Percentiles rank a stretch among this genome's conserved stretches.
These are phyloP conservation scores for Proteles cristata DNA, from an alignment of 2,113 vertebrate species.

Conservation along the genomic window DNA sequence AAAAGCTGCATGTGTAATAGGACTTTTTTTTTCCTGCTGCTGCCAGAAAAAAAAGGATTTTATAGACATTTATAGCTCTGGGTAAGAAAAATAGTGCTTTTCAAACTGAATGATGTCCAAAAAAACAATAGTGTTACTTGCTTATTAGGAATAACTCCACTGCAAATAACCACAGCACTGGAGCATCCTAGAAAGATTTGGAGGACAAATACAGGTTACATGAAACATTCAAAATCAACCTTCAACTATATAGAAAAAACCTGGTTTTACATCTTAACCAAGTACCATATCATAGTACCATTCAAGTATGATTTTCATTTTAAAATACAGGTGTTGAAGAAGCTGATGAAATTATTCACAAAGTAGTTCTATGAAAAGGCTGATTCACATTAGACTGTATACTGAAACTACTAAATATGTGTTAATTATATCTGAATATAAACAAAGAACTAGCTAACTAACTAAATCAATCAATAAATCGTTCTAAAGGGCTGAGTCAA, in stretches of 20 bases:
- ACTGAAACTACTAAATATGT: neutral
- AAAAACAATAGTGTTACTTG: conserved; percentile 16
- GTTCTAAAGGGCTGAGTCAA: conserved; percentile 38
- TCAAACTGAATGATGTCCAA: conserved; percentile 27
- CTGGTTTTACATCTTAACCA: conserved; percentile 30
- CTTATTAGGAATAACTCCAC: neutral
- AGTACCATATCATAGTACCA: conserved; percentile 42
- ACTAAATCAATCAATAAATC: neutral
- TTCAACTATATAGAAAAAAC: neutral
- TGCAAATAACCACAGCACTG: conserved; percentile 14
- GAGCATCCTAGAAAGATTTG: neutral
- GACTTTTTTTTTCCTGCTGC: neutral
- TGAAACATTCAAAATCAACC: conserved; percentile 15
- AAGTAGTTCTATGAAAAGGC: conserved; percentile 47
- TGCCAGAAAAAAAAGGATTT: neutral
- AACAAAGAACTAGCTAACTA: neutral
- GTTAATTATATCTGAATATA: neutral
- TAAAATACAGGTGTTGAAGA: conserved; percentile 30
- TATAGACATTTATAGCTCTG: conserved; percentile 43
- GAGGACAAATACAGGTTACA: conserved; percentile 33
- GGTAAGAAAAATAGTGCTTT: conserved; percentile 49
- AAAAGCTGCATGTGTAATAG: neutral
- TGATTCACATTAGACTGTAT: neutral
- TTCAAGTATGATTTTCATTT: conserved; percentile 36
- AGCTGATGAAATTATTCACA: neutral